Percentiles rank a stretch among this genome's conserved stretches.
Conservation (phyloP, 2,888 invertebrate species). For the Tethea ocularis region DNA sequence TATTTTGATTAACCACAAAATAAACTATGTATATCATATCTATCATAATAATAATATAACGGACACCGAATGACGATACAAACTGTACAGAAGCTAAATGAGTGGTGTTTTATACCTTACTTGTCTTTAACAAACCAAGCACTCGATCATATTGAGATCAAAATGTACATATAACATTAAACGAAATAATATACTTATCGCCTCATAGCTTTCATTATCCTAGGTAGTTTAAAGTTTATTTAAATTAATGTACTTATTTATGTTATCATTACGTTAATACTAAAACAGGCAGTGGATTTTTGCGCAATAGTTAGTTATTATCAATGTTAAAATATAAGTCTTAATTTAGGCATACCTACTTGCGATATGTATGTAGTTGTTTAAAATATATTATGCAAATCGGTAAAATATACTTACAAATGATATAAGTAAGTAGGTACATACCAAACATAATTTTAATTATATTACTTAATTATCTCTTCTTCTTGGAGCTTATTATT, state of each 20-base stretch:
- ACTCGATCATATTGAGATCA: conserved; percentile 82
- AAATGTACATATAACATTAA: conserved; percentile 77
- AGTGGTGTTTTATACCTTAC: conserved; percentile 84
- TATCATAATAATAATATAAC: conserved; percentile 31
- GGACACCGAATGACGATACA: conserved; percentile 69
- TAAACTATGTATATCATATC: conserved; percentile 11
- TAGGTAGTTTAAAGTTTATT: conserved; percentile 40
- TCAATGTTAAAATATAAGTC: conserved; percentile 42
- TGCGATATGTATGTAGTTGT: conserved; percentile 66
- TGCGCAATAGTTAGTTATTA: conserved; percentile 61
- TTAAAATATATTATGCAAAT: conserved; percentile 28
- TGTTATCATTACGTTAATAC: conserved; percentile 55
- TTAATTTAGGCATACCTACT: conserved; percentile 62
- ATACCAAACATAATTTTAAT: neutral
- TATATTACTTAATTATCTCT: neutral
- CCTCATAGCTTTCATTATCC: conserved; percentile 49
- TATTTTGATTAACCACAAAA: conserved; percentile 16
- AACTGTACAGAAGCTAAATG: conserved; percentile 80
- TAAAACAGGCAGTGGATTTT: conserved; percentile 78
- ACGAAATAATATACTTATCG: conserved; percentile 46
- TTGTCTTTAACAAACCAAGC: conserved; percentile 70
- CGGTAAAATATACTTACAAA: conserved; percentile 15
- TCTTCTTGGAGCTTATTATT: conserved; percentile 8
- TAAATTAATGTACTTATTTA: conserved; percentile 34
- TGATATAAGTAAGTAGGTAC: neutral